A percentile compares a stretch with the other conserved stretches of the same genome.
phyloP scores from a whole-genome alignment of 2,113 vertebrate genomes.

The Microcebus griseorufus region DNA sequence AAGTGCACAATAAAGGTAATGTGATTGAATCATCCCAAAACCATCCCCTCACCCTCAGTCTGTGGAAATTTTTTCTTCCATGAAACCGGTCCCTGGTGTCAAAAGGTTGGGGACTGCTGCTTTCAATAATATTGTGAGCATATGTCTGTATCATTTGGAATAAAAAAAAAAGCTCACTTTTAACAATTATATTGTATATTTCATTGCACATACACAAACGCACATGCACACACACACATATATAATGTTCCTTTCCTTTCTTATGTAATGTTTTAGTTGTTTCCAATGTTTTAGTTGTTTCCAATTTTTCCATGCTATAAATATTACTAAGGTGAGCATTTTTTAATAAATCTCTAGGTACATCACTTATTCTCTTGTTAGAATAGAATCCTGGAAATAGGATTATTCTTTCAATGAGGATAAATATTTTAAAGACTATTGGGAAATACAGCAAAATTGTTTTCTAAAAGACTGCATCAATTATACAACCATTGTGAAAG shows the following conservation, averaged over 20 bases:
- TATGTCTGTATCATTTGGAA: not conserved
- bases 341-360: not conserved
- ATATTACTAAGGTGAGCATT: not conserved
- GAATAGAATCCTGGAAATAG: not conserved
- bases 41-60: too few species aligned
- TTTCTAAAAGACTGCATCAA: not conserved
- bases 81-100: too few species aligned
- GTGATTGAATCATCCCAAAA: too few species aligned
- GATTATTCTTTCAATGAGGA: not conserved
- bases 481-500: not conserved
- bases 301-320: not conserved
- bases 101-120: too few species aligned
- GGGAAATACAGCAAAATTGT: not conserved
- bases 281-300: not conserved
- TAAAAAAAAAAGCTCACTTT: not conserved
- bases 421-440: conserved; percentile 4
- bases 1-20: too few species aligned
- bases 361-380: not conserved
- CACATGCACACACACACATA: not conserved
- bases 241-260: not conserved
- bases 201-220: not conserved
- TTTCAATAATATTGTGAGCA: not conserved
- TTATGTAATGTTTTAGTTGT: too few species aligned
- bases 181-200: not conserved
- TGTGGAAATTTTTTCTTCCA: too few species aligned